phyloP scores from a whole-genome alignment of 2,113 vertebrate genomes.

The Narcine bancroftii region DNA sequence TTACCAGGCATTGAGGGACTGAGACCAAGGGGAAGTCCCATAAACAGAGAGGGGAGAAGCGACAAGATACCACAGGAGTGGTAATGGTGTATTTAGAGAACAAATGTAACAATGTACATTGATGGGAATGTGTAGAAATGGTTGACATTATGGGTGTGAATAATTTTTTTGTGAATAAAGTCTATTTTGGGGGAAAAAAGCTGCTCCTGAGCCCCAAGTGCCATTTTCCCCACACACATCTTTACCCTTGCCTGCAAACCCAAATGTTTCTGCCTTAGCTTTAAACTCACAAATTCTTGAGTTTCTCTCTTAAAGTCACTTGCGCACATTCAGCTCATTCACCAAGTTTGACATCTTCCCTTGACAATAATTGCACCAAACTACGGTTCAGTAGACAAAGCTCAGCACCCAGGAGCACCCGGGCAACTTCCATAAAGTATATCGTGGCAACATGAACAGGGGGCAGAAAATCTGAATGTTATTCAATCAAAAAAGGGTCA shows the following conservation, averaged over 20 bases:
- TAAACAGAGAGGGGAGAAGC: no score
- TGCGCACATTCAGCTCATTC: background rate
- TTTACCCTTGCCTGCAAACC: background rate
- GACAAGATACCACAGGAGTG: no score
- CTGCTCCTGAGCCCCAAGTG: background rate
- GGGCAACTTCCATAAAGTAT: background rate
- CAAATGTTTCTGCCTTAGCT: background rate
- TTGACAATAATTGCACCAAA: background rate
- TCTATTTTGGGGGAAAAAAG: no score
- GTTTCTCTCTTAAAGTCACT: background rate
- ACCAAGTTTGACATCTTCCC: background rate
- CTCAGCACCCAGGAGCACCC: background rate
- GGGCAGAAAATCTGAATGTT: background rate
- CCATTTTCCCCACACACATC: background rate
- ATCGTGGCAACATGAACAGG: background rate
- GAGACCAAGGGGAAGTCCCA: no score
- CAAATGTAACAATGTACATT: no score
- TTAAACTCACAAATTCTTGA: background rate
- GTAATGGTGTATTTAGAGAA: no score
- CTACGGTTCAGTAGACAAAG: background rate
- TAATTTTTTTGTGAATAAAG: no score
- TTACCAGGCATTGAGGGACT: no score
- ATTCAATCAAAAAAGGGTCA: background rate
- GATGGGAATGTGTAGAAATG: no score
- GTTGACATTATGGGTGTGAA: no score